Evolutionary conservation across 2,888 invertebrate species (phyloP).

Genomic region (Magallana nippona): DNA sequence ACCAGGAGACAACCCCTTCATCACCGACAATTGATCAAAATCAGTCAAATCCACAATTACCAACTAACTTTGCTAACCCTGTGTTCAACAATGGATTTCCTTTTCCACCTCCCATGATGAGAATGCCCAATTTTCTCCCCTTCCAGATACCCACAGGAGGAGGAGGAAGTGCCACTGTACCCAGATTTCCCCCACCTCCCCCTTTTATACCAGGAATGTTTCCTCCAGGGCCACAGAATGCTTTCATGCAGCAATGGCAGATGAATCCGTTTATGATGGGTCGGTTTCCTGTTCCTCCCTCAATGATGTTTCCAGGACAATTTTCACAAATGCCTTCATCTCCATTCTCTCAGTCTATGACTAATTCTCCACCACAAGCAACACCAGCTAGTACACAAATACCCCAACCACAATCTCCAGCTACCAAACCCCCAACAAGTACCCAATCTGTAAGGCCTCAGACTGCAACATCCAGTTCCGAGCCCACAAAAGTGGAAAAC

Average conservation of each 20-base stretch:
- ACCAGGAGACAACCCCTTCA: conserved; percentile 15
- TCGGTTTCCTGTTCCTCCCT: not conserved
- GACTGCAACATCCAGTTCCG: not conserved
- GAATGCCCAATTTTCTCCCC: conserved; percentile 29
- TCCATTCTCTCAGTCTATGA: not conserved
- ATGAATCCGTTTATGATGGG: conserved; percentile 28
- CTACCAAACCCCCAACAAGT: not conserved
- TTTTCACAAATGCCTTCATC: not conserved
- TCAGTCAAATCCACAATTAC: conserved; percentile 40
- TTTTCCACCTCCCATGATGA: conserved; percentile 51
- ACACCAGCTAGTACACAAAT: not conserved
- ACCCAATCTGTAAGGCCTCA: not conserved
- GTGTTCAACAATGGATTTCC: conserved; percentile 56
- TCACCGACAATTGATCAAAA: conserved; percentile 14
- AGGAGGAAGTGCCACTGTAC: conserved; percentile 8
- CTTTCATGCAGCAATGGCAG: conserved; percentile 26
- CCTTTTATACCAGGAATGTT: conserved; percentile 51
- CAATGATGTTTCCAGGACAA: conserved; percentile 9
- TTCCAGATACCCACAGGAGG: conserved; percentile 20
- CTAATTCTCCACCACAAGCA: not conserved
- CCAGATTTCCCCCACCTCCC: conserved; percentile 49
- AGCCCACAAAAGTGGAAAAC: not conserved
- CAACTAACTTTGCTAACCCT: conserved; percentile 52
- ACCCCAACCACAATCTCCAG: not conserved
- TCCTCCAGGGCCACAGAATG: conserved; percentile 37